Base-by-base conservation (phyloP, 1,140 invertebrate genomes). In the Dendrolimus punctatus region DNA sequence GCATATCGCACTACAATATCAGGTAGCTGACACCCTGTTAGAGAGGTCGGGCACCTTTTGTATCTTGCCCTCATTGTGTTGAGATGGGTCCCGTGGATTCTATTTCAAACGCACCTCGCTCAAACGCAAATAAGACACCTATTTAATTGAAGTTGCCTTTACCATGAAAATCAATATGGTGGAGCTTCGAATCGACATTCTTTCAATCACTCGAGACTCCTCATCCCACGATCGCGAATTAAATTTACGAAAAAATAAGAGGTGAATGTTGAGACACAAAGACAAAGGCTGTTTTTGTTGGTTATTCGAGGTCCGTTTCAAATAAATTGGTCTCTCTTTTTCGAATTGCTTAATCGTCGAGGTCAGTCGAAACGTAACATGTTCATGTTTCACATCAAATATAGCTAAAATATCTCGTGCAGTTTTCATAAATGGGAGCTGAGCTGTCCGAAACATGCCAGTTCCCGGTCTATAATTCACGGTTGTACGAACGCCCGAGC, bases 1-100 rank as follows among this genome's bases (percentile, higher is more conserved):
- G 60, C 59, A 71, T 70, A 68, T 71, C 69, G 60, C 62, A 76
- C 68, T 79, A 78, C 73, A 73, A 75, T 76, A 66, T 82, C 75
- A 71, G 76, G 70, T 82, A 73, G 60, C 68, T 66, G 73, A 80
- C 73, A 73, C 76, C 76, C 76, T 71, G 73, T 82, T 82, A 82
- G 69, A 54, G 70, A 70, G 67, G 70, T 60, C 66, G 61, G n/a
- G 23, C 65, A 64, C 69, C 75, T 74, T 80, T 73, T 72, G 68
- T 70, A 67, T 69, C 58, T 70, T 63, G 60, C 67, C 68, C 58
- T 68, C 68, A 69, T 76, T 72, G 71, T 67, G 60, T 73, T 67
- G 69, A 71, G 70, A 61, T 62, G 71, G 70, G 76, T 77, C 70
- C 59, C 53, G 53, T 46, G 54, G 57, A 69, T 71, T 71, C 67